phyloP scores from a whole-genome alignment of 2,888 invertebrate species.

The Galerucella calmariensis region DNA sequence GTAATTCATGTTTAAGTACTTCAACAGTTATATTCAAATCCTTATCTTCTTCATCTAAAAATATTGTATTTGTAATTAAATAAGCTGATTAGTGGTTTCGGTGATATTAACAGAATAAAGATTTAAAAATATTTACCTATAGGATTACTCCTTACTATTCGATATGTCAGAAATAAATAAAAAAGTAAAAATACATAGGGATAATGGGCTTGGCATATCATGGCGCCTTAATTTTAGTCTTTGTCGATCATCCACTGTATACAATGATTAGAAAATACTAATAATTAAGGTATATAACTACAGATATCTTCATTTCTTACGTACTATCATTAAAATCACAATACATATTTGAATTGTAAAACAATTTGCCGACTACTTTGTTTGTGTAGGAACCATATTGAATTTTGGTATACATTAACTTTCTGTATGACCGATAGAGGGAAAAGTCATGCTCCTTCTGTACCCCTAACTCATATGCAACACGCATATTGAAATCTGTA shows the following conservation, averaged over 20 bases:
- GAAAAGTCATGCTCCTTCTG: conserved; percentile 18
- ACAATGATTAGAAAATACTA: conserved; percentile 49
- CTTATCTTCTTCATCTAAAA: conserved; percentile 56
- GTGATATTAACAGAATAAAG: neutral
- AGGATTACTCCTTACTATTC: conserved; percentile 54
- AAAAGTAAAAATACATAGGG: conserved; percentile 56
- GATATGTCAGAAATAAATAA: conserved; percentile 55
- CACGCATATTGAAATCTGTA: too few relatives aligned
- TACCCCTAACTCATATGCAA: neutral
- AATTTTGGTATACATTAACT: conserved; percentile 41
- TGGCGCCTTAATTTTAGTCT: conserved; percentile 58
- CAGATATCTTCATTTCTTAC: conserved; percentile 51
- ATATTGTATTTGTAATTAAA: conserved; percentile 10
- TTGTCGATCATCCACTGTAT: conserved; percentile 48
- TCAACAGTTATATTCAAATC: conserved; percentile 60
- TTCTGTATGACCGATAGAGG: conserved; percentile 29
- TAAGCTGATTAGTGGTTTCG: conserved; percentile 1
- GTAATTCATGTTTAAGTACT: conserved; percentile 58
- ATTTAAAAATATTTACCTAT: conserved; percentile 56
- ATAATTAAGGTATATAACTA: conserved; percentile 48
- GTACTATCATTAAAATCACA: conserved; percentile 52
- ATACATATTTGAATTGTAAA: conserved; percentile 51
- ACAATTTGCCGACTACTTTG: conserved; percentile 58
- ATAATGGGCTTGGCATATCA: conserved; percentile 65
- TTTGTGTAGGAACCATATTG: conserved; percentile 58